phyloP scores from a whole-genome alignment of 2,888 invertebrate species.

The Calliopum simillimum region DNA sequence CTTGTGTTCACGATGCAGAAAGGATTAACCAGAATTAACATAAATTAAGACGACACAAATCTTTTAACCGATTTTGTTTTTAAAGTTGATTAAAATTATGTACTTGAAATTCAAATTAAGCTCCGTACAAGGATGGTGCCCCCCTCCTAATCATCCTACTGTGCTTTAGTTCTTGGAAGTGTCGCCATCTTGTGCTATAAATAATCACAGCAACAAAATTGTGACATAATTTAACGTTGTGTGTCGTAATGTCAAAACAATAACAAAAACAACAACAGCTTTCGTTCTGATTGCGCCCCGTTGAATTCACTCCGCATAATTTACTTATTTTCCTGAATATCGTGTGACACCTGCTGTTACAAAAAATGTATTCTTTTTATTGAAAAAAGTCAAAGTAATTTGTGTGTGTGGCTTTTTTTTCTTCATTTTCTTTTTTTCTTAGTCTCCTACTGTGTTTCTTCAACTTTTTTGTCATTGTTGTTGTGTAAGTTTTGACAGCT shows the following conservation, averaged over 20 bases:
- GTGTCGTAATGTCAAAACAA: background rate
- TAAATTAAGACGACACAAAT: too few relatives aligned
- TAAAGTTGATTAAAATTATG: too few relatives aligned
- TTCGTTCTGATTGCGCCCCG: background rate
- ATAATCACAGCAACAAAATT: constrained; percentile 18
- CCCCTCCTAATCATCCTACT: too few relatives aligned
- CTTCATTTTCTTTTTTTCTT: background rate
- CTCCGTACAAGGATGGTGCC: too few relatives aligned
- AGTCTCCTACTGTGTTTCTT: background rate
- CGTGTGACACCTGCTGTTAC: too few relatives aligned
- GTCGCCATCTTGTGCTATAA: background rate
- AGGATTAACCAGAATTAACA: too few relatives aligned
- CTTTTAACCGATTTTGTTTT: too few relatives aligned
- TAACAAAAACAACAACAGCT: background rate
- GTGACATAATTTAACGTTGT: constrained; percentile 20
- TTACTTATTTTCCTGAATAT: background rate
- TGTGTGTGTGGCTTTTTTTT: background rate
- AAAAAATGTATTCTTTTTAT: constrained; percentile 14
- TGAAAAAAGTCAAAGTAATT: constrained; percentile 7
- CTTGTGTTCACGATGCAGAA: too few relatives aligned
- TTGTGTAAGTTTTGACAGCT: constrained; percentile 14
- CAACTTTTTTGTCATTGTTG: background rate
- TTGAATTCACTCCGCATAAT: background rate
- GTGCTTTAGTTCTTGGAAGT: background rate
- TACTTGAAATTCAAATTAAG: too few relatives aligned